Conservation (phyloP, 2,888 invertebrate genomes). For the Tetramorium bicarinatum region DNA sequence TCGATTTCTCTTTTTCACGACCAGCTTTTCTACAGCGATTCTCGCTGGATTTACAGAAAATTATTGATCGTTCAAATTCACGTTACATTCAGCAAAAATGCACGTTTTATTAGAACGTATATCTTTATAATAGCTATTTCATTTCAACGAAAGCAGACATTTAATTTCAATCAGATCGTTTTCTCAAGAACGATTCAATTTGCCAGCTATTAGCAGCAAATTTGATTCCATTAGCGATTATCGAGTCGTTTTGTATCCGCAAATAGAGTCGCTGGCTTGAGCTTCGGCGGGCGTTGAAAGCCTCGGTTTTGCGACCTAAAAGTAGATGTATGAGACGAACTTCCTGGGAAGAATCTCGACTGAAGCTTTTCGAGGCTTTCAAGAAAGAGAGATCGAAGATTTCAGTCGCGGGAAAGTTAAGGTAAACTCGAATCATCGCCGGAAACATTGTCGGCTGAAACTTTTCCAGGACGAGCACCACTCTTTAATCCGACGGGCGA, state of each 20-base stretch:
- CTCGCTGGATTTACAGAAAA: not conserved
- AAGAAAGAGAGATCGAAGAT: constrained; percentile 15
- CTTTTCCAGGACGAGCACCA: constrained; percentile 38
- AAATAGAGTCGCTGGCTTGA: not conserved
- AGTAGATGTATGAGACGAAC: constrained; percentile 26
- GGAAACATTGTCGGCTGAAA: constrained; percentile 42
- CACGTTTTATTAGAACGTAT: not conserved
- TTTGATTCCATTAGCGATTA: constrained; percentile 28
- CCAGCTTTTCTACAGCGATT: not conserved
- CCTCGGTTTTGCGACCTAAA: not conserved
- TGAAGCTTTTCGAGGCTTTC: constrained; percentile 5
- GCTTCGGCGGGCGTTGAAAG: not conserved
- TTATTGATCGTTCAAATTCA: constrained; percentile 3
- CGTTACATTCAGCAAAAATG: not conserved
- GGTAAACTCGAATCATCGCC: constrained; percentile 47
- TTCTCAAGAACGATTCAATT: not conserved
- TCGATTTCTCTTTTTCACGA: constrained; percentile 23
- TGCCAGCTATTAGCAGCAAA: not conserved
- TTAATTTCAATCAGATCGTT: not conserved
- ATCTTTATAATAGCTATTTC: not conserved
- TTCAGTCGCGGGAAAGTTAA: constrained; percentile 19
- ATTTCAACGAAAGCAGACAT: not conserved
- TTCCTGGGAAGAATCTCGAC: not conserved
- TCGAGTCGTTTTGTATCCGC: not conserved
- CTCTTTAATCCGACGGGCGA: constrained; percentile 43